Evolutionary conservation across 2,113 vertebrate species (phyloP).

Genomic region (Agelaius tricolor): DNA sequence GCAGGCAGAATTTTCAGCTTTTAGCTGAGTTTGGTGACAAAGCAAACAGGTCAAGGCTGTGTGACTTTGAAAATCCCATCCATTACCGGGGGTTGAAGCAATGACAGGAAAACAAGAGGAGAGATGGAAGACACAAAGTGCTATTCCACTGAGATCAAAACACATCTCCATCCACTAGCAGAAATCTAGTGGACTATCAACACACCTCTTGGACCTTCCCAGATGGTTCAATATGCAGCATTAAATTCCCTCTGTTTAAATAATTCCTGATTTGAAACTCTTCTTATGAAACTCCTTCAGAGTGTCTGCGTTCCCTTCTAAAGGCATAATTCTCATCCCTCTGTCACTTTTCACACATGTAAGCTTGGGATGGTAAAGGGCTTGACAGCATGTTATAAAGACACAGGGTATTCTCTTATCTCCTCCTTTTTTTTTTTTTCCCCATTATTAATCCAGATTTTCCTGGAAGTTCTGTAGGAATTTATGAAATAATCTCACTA

Average conservation of each 20-base stretch:
- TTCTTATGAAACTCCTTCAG: neutral
- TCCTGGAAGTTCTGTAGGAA: neutral
- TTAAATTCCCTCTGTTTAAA: neutral
- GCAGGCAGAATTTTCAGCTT: neutral
- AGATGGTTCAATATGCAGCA: neutral
- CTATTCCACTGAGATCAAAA: neutral
- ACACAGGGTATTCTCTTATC: neutral
- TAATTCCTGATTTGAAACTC: neutral
- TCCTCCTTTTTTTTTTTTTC: neutral
- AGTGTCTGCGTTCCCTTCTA: neutral
- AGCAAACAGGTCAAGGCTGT: constrained; percentile 15
- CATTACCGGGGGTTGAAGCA: neutral
- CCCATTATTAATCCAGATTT: neutral
- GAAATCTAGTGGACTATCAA: neutral
- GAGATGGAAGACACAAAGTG: neutral
- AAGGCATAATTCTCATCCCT: neutral
- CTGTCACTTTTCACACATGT: neutral
- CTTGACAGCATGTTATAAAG: neutral
- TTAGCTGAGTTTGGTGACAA: neutral
- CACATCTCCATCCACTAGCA: neutral
- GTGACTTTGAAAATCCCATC: constrained; percentile 13
- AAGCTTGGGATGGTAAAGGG: neutral
- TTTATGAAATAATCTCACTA: neutral
- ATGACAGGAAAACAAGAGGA: neutral
- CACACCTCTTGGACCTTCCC: neutral